These are phyloP conservation scores for Serrognathus titanus DNA, from an alignment of 2,888 invertebrate genomes.

Conservation along the genomic window DNA sequence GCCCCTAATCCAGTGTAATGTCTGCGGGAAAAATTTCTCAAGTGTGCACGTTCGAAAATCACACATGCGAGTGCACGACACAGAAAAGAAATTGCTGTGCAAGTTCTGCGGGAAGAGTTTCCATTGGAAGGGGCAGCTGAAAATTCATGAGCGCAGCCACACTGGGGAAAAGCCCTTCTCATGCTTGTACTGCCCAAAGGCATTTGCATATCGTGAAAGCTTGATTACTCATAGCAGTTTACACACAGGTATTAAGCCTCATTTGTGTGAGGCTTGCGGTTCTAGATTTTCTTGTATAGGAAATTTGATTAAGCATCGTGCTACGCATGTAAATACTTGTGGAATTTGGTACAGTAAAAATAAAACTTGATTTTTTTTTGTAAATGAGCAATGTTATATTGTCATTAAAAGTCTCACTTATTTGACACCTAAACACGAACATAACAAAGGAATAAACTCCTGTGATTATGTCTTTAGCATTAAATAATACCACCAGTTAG, in stretches of 20 bases:
- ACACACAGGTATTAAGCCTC: conserved; percentile 50
- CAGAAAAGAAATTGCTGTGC: conserved; percentile 38
- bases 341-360: conserved; percentile 37
- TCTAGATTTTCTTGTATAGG: conserved; percentile 51
- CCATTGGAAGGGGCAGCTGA: conserved; percentile 43
- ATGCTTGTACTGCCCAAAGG: conserved; percentile 44
- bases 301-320: conserved; percentile 51
- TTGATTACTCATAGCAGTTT: conserved; percentile 50
- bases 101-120: conserved; percentile 43
- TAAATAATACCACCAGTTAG: no score
- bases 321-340: conserved; percentile 49
- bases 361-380: conserved; percentile 8
- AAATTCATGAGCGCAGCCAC: conserved; percentile 47
- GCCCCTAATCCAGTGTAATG: conserved; percentile 35
- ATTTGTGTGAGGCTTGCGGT: conserved; percentile 50
- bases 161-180: conserved; percentile 53
- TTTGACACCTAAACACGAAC: no score
- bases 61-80: conserved; percentile 48
- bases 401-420: no score
- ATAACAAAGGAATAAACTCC: no score
- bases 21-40: conserved; percentile 47
- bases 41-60: conserved; percentile 49
- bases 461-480: no score
- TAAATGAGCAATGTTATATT: neutral
- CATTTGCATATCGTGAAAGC: conserved; percentile 51